Base-by-base conservation (phyloP, 2,888 invertebrate species). In the Drosophila bunnanda region DNA sequence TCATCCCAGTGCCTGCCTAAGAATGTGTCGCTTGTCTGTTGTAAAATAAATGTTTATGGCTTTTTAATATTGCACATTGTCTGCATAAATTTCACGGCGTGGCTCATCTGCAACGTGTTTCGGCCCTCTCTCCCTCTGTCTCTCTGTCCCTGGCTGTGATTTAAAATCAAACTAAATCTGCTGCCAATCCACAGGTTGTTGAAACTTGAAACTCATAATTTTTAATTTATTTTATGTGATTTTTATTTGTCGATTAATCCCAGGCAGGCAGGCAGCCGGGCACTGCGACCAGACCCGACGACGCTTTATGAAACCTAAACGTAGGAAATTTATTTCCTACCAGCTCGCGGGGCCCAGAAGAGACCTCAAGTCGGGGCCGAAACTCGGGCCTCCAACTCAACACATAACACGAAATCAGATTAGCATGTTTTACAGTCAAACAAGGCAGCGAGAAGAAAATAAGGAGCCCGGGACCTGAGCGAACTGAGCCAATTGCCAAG, bases 191-290 rank as follows among this genome's bases (percentile, higher is more conserved):
- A 60, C 80, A 77, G 78, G 75, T 74, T 82, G 88, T 88, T 88
- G 89, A 86, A 85, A 85, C 84, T 83, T 88, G 87, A 85, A 85
- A 85, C 84, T 85, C 89, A 88, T 89, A 85, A 89, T 88, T 90
- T 90, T 88, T 89, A 90, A 90, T 90, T 90, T 90, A 90, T 90
- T 90, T 90, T 82, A 88, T 84, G 84, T 80, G 90, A 90, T 90
- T 90, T 90, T 90, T 83, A 90, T 90, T 90, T 90, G 82, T 81
- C 84, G 90, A 90, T 90, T 90, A 80, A 82, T 80, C 80, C 77
- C 80, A 80, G 76, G 66, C 64, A 73, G 72, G 65, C 70, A 20
- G 68, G 57, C 67, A 65, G 39, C 10, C 43, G 6, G 17, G 20
- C 30, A 30, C 65, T 43, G 73, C 60, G 25, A 56, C 69, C 57